Evolutionary conservation across 2,797 vertebrate genomes (phyloP).

Genomic region (Adrianichthys oophorus): DNA sequence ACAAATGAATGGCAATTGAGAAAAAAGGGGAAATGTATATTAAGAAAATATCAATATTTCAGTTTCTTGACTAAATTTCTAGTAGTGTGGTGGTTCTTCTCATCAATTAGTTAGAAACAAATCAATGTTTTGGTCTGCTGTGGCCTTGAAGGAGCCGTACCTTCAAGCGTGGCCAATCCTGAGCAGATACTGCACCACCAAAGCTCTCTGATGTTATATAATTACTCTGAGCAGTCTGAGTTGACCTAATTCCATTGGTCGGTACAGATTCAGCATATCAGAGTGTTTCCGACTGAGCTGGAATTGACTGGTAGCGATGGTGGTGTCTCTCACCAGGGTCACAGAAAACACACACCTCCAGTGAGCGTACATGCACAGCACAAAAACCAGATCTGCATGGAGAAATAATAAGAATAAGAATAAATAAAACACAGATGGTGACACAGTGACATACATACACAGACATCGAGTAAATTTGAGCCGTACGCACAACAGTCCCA

Average conservation of each 20-base stretch:
- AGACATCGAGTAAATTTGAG: conserved; percentile 28
- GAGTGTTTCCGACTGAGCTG: conserved; percentile 41
- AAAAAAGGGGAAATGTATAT: not conserved
- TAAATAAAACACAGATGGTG: conserved; percentile 45
- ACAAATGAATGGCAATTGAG: not conserved
- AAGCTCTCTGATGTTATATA: conserved; percentile 61
- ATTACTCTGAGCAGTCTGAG: conserved; percentile 58
- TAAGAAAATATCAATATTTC: not conserved
- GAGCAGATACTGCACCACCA: conserved; percentile 53
- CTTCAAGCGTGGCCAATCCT: conserved; percentile 50
- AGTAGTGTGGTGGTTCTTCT: not conserved
- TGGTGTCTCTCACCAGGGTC: conserved; percentile 53
- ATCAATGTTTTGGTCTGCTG: conserved; percentile 23
- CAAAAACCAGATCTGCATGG: conserved; percentile 18
- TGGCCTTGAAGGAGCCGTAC: conserved; percentile 24
- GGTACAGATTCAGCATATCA: conserved; percentile 44
- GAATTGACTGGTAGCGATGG: conserved; percentile 29
- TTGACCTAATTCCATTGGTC: conserved; percentile 65
- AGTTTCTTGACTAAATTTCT: conserved; percentile 3
- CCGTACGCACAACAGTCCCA: conserved; percentile 31
- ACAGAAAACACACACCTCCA: conserved; percentile 56
- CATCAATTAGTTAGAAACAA: not conserved
- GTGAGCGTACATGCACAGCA: conserved; percentile 17
- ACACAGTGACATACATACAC: conserved; percentile 71
- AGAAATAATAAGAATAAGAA: conserved; percentile 10